A percentile compares a stretch with the other conserved stretches of the same genome.
These are phyloP conservation scores for Stenichneumon culpator DNA, from an alignment of 2,888 invertebrate genomes.

Conservation along the genomic window DNA sequence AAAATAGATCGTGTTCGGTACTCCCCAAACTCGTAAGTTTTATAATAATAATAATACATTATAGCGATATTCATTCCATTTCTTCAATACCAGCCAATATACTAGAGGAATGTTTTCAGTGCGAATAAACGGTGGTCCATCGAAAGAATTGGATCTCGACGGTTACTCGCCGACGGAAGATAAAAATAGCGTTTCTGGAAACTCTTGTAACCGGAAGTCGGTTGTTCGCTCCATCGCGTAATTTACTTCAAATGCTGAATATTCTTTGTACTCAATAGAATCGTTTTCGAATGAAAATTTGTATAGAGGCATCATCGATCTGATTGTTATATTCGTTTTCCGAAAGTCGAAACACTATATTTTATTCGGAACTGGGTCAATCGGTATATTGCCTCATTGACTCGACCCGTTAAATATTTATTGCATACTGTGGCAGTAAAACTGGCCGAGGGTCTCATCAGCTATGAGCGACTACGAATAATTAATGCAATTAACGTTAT, in stretches of 20 bases:
- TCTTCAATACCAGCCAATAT: no score
- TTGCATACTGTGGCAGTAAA: neutral
- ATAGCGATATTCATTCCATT: neutral
- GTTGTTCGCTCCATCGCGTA: neutral
- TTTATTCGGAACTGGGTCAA: constrained; percentile 2
- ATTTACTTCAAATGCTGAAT: no score
- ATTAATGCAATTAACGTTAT: constrained; percentile 62
- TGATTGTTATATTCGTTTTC: neutral
- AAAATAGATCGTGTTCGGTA: neutral
- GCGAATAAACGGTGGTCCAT: no score
- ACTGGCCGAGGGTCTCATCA: constrained; percentile 4
- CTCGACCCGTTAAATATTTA: constrained; percentile 43
- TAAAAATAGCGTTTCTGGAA: neutral
- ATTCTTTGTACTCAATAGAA: no score
- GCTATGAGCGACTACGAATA: constrained; percentile 49
- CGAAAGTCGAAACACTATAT: neutral
- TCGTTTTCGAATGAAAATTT: no score
- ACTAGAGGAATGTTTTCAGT: no score
- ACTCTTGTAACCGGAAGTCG: neutral
- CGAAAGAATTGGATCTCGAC: neutral
- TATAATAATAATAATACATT: neutral
- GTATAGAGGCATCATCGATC: no score
- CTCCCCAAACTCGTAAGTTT: neutral
- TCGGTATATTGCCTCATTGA: constrained; percentile 18
- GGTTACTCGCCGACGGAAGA: neutral